Evolutionary conservation across 2,797 vertebrate species (phyloP), one percentile per base, ranked within the genome.

Genomic region (Parauchenoglanis punctatus): DNA sequence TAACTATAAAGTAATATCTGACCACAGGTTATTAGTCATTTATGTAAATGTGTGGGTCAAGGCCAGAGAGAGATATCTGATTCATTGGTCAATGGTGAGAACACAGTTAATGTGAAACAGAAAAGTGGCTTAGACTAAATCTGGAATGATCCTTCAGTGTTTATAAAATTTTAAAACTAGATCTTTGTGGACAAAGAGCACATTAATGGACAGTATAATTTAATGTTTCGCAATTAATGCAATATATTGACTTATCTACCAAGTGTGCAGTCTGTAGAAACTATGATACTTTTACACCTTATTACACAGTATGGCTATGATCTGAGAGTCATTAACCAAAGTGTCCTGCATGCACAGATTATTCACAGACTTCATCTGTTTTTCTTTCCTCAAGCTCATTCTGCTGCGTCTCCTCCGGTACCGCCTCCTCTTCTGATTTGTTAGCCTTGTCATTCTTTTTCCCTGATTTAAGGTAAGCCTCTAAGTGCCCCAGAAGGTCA

Each of bases 401-500:
- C 84, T 58, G 1, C n/a, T 72, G 76, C 44, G 25, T 83, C 35
- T 75, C 0, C 8, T 75, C 1, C 8, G 93, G 89, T 49, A 90
- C 28, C 67, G 89, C 89, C 87, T 91, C 90, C 7, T 54, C 54
- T 73, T 92, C 20, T 68, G 81, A 52, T 0, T 87, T 85, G 20
- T 86, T 84, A 23, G 31, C 12, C 20, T 31, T 65, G 1, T 10
- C 2, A 0, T 4, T 4, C 77, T 89, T 90, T 20, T 52, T 72
- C 77, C 67, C 81, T 61, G 82, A 80, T 77, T 93, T 96, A 10
- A 93, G 65, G 83, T 92, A 81, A 28, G 44, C 83, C 88, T 94
- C 95, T 83, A 96, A 92, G 3, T 92, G 94, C 93, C 98, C 97
- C 86, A 98, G 92, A 88, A 97, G 93, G 86, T 94, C 96, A 56